These are phyloP conservation scores for Sisyra nigra DNA, from an alignment of 2,888 invertebrate species.

Conservation along the genomic window DNA sequence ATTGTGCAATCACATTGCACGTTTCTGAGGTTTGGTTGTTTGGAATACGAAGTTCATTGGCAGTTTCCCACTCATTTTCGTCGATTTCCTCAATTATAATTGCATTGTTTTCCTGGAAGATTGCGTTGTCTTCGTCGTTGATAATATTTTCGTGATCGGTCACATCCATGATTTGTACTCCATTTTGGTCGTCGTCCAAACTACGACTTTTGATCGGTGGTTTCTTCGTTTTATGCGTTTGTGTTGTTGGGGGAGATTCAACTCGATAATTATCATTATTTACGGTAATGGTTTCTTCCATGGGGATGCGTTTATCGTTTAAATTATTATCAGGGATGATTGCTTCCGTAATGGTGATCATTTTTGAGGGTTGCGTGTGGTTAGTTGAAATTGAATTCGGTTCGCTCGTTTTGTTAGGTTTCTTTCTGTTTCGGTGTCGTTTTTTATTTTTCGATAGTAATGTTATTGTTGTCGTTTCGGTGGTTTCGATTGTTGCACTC, in stretches of 20 bases:
- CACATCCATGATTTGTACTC: slow-evolving; percentile 25
- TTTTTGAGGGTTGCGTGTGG: background rate
- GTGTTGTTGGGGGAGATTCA: slow-evolving; percentile 22
- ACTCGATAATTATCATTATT: slow-evolving; percentile 19
- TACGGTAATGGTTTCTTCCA: background rate
- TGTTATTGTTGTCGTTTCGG: too few relatives aligned
- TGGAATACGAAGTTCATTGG: slow-evolving; percentile 26
- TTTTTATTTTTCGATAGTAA: too few relatives aligned
- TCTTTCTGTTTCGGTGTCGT: too few relatives aligned
- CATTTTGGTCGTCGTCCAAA: slow-evolving; percentile 21
- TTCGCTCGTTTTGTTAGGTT: too few relatives aligned
- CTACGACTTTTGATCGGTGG: slow-evolving; percentile 21
- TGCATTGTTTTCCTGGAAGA: slow-evolving; percentile 26
- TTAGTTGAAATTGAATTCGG: too few relatives aligned
- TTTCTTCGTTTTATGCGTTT: slow-evolving; percentile 10
- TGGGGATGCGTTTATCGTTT: background rate
- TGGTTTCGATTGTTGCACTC: too few relatives aligned
- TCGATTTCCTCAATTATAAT: slow-evolving; percentile 47
- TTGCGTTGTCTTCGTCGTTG: slow-evolving; percentile 26
- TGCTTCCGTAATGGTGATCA: background rate
- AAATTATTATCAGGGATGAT: too few relatives aligned
- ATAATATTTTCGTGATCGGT: slow-evolving; percentile 18
- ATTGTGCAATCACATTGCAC: slow-evolving; percentile 28
- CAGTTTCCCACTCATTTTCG: slow-evolving; percentile 41
- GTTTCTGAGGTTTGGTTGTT: slow-evolving; percentile 14